phyloP scores from a whole-genome alignment of 1,140 invertebrate species.

The Cepaea nemoralis region DNA sequence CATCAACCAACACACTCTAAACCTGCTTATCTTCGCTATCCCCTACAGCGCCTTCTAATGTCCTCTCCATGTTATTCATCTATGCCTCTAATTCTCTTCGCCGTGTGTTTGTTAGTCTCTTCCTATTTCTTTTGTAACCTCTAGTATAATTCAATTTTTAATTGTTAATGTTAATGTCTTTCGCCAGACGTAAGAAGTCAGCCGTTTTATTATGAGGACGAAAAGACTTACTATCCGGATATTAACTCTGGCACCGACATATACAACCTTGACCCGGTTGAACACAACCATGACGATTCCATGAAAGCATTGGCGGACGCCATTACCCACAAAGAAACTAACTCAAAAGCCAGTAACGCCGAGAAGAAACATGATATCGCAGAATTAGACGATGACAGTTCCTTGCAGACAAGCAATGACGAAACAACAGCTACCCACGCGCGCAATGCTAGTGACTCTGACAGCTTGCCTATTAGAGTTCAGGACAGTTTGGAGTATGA shows the following conservation, averaged over 20 bases:
- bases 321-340: not conserved
- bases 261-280: not conserved
- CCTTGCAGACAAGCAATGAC: not conserved
- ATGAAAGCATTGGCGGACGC: slow-evolving; percentile 2
- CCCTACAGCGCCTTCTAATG: too few species aligned
- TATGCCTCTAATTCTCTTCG: too few species aligned
- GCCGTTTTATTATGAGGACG: not conserved
- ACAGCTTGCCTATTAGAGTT: not conserved
- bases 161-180: not conserved
- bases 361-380: too few species aligned
- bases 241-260: not conserved
- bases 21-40: too few species aligned
- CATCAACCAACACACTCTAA: too few species aligned
- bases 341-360: not conserved
- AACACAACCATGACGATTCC: not conserved
- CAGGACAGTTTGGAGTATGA: not conserved
- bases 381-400: not conserved
- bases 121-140: not conserved
- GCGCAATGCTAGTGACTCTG: not conserved
- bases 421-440: not conserved
- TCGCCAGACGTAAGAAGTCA: not conserved
- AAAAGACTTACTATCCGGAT: not conserved
- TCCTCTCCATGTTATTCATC: too few species aligned
- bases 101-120: too few species aligned
- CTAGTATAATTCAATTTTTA: not conserved